These are phyloP conservation scores for Oceanodroma tethys DNA, from an alignment of 2,113 vertebrate genomes.

Conservation along the genomic window DNA sequence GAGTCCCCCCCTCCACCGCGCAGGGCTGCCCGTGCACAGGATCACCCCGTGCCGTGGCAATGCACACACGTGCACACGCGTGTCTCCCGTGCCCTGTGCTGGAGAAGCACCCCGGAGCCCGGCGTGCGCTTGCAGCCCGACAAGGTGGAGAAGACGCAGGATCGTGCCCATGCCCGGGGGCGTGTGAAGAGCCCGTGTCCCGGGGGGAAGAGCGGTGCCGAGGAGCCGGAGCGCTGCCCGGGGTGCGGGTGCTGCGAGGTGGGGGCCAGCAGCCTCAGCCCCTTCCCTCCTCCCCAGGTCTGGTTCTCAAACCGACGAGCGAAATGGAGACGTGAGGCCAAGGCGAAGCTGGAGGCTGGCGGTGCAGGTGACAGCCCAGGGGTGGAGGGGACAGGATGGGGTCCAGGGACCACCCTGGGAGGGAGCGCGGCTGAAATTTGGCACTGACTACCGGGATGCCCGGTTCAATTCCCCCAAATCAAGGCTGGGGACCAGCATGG, in stretches of 20 bases:
- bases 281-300: not conserved
- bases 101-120: fast-evolving
- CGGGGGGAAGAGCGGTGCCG: fast-evolving
- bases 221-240: fast-evolving
- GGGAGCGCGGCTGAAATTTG: fast-evolving
- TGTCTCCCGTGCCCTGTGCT: not conserved
- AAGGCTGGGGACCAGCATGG: fast-evolving
- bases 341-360: not conserved
- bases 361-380: not conserved
- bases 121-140: fast-evolving
- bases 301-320: slow-evolving; percentile 53
- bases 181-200: fast-evolving
- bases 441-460: fast-evolving
- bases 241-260: fast-evolving
- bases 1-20: too few relatives aligned
- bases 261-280: not conserved
- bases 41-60: fast-evolving
- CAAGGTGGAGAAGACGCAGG: fast-evolving
- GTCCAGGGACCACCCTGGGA: not conserved
- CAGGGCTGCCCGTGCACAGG: fast-evolving
- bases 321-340: not conserved
- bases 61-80: fast-evolving
- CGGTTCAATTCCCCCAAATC: not conserved
- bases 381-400: not conserved
- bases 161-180: fast-evolving